Base-by-base conservation (phyloP, 2,888 invertebrate species). In the Ectropis crepuscularia region DNA sequence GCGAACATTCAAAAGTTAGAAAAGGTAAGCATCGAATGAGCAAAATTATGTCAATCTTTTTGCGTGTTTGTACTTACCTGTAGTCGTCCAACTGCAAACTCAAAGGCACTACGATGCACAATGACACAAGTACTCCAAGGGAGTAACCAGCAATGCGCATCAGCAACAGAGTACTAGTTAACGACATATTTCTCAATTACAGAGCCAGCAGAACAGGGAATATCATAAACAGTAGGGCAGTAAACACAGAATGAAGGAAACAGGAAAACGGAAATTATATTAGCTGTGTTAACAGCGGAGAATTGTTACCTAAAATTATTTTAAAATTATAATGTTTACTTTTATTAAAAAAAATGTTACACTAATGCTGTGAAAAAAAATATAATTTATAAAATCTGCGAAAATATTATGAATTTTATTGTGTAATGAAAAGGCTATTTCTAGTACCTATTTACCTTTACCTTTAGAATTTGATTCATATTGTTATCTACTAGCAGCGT, bases 71-170 rank as follows among this genome's bases (percentile, higher is more conserved):
- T 53, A 75, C 80, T 80, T 93, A 97, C 98, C 94, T 95, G 87
- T 98, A 98, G 84, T 98, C 96, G 85, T 96, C 94, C 75, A 96
- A 95, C 86, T 98, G 97, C 82, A 98, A 94, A 76, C 96, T 95
- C 94, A 98, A 95, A 0, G 98, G 98, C 41, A 97, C 95, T 62
- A 97, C 95, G 57, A 98, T 95, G 80, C 98, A 98, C 61, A 98
- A 85, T 0, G 98, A 97, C 54, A 98, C 89, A 78, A 98, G 97
- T 50, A 97, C 94, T 0, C 97, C 95, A 48, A 98, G 95, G 51
- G 97, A 95, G 88, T 98, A 97, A 46, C 97, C 97, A 41, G 97
- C 96, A 78, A 98, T 96, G 94, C 98, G 98, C 78, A 97, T 97
- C 48, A 98, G 92, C 68, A 97, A 90, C 66, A 98, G 90, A 53